Conservation (phyloP, 2,888 invertebrate genomes). For the Xylocampa areola region DNA sequence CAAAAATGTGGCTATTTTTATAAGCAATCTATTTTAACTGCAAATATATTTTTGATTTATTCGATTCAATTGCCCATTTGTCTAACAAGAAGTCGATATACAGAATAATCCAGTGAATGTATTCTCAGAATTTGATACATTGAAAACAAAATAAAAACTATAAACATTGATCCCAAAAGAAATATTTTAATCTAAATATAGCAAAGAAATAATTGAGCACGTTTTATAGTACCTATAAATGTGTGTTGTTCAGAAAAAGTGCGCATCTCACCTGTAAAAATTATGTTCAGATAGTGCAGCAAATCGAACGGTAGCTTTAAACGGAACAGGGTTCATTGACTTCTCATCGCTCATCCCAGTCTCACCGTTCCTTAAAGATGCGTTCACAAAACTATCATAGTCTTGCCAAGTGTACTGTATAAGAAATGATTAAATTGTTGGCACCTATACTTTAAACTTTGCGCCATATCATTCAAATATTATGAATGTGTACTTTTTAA, state of each 20-base stretch:
- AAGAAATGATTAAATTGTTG: conserved; percentile 21
- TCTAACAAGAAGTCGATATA: conserved; percentile 12
- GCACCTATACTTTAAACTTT: conserved; percentile 21
- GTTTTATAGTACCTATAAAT: conserved; percentile 21
- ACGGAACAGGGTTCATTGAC: conserved; percentile 66
- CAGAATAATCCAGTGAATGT: conserved; percentile 7
- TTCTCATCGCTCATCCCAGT: conserved; percentile 55
- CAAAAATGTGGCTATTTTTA: neutral
- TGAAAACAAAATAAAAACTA: neutral
- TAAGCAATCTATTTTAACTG: neutral
- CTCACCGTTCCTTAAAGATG: conserved; percentile 40
- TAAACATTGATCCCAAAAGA: conserved; percentile 1
- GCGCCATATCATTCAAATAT: conserved; percentile 28
- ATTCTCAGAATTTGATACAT: conserved; percentile 1
- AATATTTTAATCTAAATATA: conserved; percentile 14
- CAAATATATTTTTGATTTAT: conserved; percentile 13
- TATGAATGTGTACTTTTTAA: too few species aligned
- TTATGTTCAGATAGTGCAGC: conserved; percentile 48
- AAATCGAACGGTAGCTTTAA: conserved; percentile 58
- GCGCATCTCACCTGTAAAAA: conserved; percentile 21
- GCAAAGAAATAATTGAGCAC: neutral
- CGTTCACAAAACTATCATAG: conserved; percentile 33
- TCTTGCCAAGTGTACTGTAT: conserved; percentile 10
- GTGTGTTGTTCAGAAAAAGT: conserved; percentile 31
- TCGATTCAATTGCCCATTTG: neutral